A percentile compares a stretch with the other conserved stretches of the same genome.
Evolutionary conservation across 2,888 invertebrate genomes (phyloP).

Genomic region (Drosophila paranaensis): DNA sequence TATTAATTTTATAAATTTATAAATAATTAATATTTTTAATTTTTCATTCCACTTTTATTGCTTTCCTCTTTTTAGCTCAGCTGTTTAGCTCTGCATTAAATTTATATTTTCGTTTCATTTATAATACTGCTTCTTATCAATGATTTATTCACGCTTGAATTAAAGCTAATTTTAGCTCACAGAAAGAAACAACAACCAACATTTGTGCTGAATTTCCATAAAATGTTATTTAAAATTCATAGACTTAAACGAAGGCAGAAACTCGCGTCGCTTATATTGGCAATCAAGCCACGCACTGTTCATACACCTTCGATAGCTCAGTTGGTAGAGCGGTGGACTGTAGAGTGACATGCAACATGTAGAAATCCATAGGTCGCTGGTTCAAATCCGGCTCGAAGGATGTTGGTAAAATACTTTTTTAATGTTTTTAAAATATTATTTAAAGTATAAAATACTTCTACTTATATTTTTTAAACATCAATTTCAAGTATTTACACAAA

Average conservation of each 20-base stretch:
- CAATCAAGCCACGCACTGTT: neutral
- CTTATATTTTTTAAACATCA: neutral
- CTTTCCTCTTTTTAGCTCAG: neutral
- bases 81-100: neutral
- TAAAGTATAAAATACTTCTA: no score
- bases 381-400: slow-evolving; percentile 45
- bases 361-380: slow-evolving; percentile 43
- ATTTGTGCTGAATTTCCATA: neutral
- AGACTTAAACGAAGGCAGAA: neutral
- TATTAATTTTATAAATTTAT: neutral
- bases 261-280: neutral
- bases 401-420: neutral
- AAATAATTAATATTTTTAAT: neutral
- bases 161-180: neutral
- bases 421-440: neutral
- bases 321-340: slow-evolving; percentile 80
- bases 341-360: slow-evolving; percentile 41
- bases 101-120: neutral
- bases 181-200: neutral
- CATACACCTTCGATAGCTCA: slow-evolving; percentile 60
- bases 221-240: neutral
- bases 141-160: neutral
- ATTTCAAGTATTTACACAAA: neutral
- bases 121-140: neutral
- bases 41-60: neutral